These are phyloP conservation scores for Myiothlypis chrysogaster DNA, from an alignment of 2,797 vertebrate genomes.

Conservation along the genomic window DNA sequence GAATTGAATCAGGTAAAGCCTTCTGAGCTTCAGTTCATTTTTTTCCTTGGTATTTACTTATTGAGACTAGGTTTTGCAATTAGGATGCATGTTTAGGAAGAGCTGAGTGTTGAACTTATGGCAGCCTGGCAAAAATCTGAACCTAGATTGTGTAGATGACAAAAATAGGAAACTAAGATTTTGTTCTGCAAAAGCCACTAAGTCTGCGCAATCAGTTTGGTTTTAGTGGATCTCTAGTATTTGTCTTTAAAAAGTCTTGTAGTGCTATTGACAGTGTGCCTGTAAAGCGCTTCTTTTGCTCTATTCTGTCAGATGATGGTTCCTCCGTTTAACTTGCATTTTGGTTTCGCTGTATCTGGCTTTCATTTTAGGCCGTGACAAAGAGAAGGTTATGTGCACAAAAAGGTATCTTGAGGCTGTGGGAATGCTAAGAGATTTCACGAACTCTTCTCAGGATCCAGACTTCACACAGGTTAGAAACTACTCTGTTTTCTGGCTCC, in stretches of 20 bases:
- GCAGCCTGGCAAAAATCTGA: not conserved
- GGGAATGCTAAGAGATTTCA: conserved; percentile 92
- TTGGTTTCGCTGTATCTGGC: not conserved
- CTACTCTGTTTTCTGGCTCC: not conserved
- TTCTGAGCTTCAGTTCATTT: not conserved
- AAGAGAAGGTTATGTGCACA: conserved; percentile 81
- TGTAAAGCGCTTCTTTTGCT: not conserved
- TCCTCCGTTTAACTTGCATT: not conserved
- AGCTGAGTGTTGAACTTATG: not conserved
- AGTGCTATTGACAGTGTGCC: not conserved
- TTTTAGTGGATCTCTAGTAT: not conserved
- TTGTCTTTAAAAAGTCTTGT: not conserved
- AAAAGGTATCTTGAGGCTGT: conserved; percentile 87
- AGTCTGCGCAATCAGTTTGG: not conserved
- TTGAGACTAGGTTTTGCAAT: not conserved
- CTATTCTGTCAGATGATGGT: not conserved
- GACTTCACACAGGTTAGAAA: conserved; percentile 88
- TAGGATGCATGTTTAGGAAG: not conserved
- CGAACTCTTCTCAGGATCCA: conserved; percentile 84
- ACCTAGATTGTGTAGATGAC: not conserved
- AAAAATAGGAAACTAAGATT: not conserved
- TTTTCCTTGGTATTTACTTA: not conserved
- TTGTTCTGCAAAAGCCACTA: not conserved
- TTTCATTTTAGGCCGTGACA: conserved; percentile 82
- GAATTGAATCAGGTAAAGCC: not conserved